A percentile compares a stretch with the other conserved stretches of the same genome.
phyloP scores from a whole-genome alignment of 2,888 invertebrate species.

The Cerastis leucographa region DNA sequence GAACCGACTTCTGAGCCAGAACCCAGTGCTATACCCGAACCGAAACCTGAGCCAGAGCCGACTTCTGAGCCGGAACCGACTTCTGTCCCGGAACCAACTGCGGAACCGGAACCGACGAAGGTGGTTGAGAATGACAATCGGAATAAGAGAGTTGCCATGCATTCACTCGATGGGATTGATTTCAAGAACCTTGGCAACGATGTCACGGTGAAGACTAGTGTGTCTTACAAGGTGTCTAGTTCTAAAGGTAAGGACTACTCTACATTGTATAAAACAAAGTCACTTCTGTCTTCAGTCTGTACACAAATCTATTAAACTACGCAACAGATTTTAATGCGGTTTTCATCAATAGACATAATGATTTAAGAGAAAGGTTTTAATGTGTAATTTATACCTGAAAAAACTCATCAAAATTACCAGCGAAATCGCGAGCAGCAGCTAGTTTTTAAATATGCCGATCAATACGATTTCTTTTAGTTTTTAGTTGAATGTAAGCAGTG shows the following conservation, averaged over 20 bases:
- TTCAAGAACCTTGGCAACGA: constrained; percentile 90
- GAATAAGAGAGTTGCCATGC: constrained; percentile 91
- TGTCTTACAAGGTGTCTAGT: constrained; percentile 94
- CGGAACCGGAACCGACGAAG: constrained; percentile 81
- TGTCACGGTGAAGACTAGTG: constrained; percentile 94
- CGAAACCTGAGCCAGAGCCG: constrained; percentile 78
- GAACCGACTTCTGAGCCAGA: constrained; percentile 71
- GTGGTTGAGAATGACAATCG: constrained; percentile 79
- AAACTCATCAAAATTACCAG: too few relatives aligned
- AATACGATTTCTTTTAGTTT: too few relatives aligned
- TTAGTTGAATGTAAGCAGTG: too few relatives aligned
- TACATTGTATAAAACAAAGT: too few relatives aligned
- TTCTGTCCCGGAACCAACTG: constrained; percentile 80
- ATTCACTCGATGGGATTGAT: constrained; percentile 85
- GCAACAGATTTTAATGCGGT: too few relatives aligned
- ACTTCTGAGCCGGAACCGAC: constrained; percentile 73
- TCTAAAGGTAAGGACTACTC: constrained; percentile 81
- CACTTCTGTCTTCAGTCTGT: too few relatives aligned
- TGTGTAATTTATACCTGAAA: too few relatives aligned
- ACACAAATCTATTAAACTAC: too few relatives aligned
- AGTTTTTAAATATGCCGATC: too few relatives aligned
- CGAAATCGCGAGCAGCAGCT: too few relatives aligned
- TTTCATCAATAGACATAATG: too few relatives aligned
- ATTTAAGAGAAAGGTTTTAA: too few relatives aligned
- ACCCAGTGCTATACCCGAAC: constrained; percentile 77